Conservation (phyloP, 2,888 invertebrate species). For the Polia nebulosa region DNA sequence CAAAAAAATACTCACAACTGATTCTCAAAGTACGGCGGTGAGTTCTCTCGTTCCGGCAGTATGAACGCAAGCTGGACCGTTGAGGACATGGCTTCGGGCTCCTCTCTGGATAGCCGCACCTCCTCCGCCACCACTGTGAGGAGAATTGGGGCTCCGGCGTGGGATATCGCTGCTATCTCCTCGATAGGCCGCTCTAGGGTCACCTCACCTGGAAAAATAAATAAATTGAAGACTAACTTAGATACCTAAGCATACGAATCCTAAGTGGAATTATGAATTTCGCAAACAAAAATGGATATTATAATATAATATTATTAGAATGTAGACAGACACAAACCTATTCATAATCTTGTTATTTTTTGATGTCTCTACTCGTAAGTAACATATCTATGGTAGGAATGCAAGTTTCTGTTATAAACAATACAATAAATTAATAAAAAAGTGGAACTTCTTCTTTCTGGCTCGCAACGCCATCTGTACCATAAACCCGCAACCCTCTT, state of each 20-base stretch:
- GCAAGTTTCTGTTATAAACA: too few relatives aligned
- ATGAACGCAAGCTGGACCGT: conserved; percentile 96
- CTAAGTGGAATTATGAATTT: not conserved
- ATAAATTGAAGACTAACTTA: not conserved
- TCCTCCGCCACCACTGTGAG: conserved; percentile 97
- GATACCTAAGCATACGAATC: not conserved
- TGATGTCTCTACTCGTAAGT: too few relatives aligned
- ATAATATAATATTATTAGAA: not conserved
- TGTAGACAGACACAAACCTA: not conserved
- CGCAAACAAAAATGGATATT: too few relatives aligned
- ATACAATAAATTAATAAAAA: too few relatives aligned
- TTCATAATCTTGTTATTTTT: too few relatives aligned
- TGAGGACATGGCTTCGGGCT: conserved; percentile 95
- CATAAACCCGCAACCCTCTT: not conserved
- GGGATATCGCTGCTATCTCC: conserved; percentile 95
- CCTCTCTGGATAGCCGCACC: conserved; percentile 93
- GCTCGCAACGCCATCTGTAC: conserved; percentile 41
- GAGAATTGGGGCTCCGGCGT: conserved; percentile 95
- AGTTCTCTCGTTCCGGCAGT: conserved; percentile 94
- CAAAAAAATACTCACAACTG: conserved; percentile 91
- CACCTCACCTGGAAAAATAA: conserved; percentile 82
- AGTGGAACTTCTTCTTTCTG: too few relatives aligned
- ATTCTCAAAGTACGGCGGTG: conserved; percentile 95
- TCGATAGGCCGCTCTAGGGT: conserved; percentile 93
- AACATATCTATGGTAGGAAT: too few relatives aligned